Evolutionary conservation across 2,113 vertebrate genomes (phyloP).

Genomic region (Vimba vimba): DNA sequence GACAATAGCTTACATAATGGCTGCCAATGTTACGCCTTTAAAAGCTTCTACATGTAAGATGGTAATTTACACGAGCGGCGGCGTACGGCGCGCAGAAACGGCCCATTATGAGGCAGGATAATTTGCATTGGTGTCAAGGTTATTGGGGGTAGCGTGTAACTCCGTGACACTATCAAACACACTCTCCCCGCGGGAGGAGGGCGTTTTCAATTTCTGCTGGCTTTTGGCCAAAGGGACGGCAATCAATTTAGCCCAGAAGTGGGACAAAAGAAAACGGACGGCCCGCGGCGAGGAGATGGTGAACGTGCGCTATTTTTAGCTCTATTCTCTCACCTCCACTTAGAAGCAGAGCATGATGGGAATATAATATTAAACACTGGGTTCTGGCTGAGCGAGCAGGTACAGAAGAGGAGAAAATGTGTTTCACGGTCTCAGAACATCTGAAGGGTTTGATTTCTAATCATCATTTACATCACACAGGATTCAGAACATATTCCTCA

Average conservation of each 20-base stretch:
- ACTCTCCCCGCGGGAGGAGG: conserved; percentile 35
- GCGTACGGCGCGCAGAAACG: neutral
- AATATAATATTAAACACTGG: conserved; percentile 70
- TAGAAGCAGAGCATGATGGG: conserved; percentile 65
- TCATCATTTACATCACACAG: neutral
- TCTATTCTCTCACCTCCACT: conserved; percentile 72
- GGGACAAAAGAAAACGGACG: conserved; percentile 76
- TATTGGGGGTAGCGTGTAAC: conserved; percentile 41
- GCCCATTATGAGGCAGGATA: conserved; percentile 33
- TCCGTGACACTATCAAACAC: conserved; percentile 7
- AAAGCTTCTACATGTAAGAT: neutral
- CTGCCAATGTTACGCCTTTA: neutral
- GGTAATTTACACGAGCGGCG: neutral
- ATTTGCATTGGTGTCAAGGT: conserved; percentile 60
- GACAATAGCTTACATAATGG: neutral
- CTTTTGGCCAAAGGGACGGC: conserved; percentile 69
- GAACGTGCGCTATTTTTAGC: conserved; percentile 77
- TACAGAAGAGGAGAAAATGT: neutral
- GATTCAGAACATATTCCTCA: neutral
- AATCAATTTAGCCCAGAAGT: conserved; percentile 76
- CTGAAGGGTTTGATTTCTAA: neutral
- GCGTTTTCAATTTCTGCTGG: conserved; percentile 72
- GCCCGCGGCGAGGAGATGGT: conserved; percentile 57
- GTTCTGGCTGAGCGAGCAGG: conserved; percentile 39
- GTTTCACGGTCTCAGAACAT: neutral